phyloP scores from a whole-genome alignment of 2,113 vertebrate species.

The Macquaria ambigua region DNA sequence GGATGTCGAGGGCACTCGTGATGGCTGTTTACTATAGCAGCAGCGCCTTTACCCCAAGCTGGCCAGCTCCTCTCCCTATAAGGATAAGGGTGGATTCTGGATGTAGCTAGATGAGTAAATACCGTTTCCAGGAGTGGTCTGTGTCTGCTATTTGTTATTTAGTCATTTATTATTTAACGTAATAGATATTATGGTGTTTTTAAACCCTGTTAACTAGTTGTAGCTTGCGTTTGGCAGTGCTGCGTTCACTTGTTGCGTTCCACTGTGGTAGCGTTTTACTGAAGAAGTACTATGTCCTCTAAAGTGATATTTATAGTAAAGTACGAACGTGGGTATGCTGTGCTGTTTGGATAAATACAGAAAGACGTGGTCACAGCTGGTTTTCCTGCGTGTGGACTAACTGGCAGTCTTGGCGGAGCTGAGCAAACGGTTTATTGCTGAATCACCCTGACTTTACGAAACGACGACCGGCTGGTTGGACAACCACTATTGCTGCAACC shows the following conservation, averaged over 20 bases:
- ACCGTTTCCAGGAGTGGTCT: neutral
- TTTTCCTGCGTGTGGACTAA: slow-evolving; percentile 29
- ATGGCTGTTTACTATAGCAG: slow-evolving; percentile 81
- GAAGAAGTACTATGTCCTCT: neutral
- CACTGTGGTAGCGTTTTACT: neutral
- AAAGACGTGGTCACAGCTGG: slow-evolving; percentile 25
- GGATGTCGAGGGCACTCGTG: slow-evolving; percentile 64
- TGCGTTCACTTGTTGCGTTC: slow-evolving; percentile 76
- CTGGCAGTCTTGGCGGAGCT: slow-evolving; percentile 47
- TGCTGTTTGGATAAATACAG: slow-evolving; percentile 6
- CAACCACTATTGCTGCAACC: slow-evolving; percentile 40
- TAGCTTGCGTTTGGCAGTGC: slow-evolving; percentile 28
- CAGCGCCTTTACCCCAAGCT: slow-evolving; percentile 48
- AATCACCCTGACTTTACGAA: slow-evolving; percentile 87
- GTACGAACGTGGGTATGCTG: slow-evolving; percentile 14
- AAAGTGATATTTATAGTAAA: slow-evolving; percentile 43
- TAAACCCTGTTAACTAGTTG: neutral
- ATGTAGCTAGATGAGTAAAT: slow-evolving; percentile 23
- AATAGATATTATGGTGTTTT: neutral
- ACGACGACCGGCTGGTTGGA: slow-evolving; percentile 55
- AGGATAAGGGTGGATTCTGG: slow-evolving; percentile 58
- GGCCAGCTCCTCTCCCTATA: slow-evolving; percentile 46
- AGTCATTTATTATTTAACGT: accelerated
- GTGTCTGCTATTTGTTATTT: neutral
- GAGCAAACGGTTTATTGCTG: slow-evolving; percentile 81